phyloP scores from a whole-genome alignment of 2,113 vertebrate genomes.

The Thymallus thymallus region DNA sequence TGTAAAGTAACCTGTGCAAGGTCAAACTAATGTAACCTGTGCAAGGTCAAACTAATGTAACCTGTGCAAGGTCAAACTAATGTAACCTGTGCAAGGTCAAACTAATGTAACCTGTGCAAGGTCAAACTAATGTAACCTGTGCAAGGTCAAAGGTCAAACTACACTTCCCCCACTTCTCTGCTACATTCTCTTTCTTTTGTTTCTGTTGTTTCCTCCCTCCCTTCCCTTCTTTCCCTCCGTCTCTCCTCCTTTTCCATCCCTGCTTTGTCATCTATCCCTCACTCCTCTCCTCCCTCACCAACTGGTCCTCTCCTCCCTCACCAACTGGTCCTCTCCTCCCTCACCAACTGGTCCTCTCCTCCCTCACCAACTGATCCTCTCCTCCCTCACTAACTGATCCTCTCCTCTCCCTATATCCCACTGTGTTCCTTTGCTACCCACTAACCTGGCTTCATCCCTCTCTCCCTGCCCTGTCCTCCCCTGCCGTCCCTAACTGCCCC shows the following conservation, averaged over 20 bases:
- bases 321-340: background rate
- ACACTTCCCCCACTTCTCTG: slow-evolving; percentile 72
- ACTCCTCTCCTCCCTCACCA: slow-evolving; percentile 1
- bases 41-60: too few species aligned
- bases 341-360: slow-evolving; percentile 26
- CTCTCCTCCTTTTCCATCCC: slow-evolving; percentile 41
- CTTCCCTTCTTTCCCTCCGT: slow-evolving; percentile 29
- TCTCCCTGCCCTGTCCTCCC: too few species aligned
- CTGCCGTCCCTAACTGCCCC: too few species aligned
- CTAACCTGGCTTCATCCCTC: too few species aligned
- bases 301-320: slow-evolving; percentile 26
- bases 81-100: slow-evolving; percentile 37
- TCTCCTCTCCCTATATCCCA: slow-evolving; percentile 15
- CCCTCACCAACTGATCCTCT: too few species aligned
- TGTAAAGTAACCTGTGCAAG: slow-evolving; percentile 47
- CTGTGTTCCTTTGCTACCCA: background rate
- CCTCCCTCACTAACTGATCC: slow-evolving; percentile 5
- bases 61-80: slow-evolving; percentile 80
- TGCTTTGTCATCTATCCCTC: background rate
- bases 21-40: too few species aligned
- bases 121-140: too few species aligned
- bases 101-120: slow-evolving; percentile 46
- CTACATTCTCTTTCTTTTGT: slow-evolving; percentile 67
- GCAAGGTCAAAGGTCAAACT: slow-evolving; percentile 73
- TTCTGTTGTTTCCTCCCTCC: slow-evolving; percentile 53